Conservation (phyloP, 2,797 vertebrate genomes). For the Furcifer pardalis region DNA sequence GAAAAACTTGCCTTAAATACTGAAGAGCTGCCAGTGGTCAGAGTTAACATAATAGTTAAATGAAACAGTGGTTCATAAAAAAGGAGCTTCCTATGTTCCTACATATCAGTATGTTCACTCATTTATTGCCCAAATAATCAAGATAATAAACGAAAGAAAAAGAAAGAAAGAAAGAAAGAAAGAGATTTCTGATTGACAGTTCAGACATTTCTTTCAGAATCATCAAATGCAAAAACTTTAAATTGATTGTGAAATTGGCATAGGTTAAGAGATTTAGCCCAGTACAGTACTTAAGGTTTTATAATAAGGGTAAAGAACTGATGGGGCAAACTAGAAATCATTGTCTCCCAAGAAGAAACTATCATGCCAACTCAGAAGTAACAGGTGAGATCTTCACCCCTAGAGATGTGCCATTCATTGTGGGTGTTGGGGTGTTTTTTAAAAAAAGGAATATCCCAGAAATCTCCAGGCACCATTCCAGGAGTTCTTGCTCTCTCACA, state of each 20-base stretch:
- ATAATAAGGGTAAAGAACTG: not conserved
- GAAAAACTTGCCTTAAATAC: no score
- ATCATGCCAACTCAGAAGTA: not conserved
- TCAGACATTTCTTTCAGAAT: not conserved
- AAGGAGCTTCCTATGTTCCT: no score
- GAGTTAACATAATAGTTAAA: no score
- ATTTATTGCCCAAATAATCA: not conserved
- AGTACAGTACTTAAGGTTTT: not conserved
- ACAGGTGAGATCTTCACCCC: not conserved
- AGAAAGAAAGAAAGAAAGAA: not conserved
- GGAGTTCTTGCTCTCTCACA: no score
- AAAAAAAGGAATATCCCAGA: no score
- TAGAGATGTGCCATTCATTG: not conserved
- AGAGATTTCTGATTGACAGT: not conserved
- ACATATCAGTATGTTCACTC: no score
- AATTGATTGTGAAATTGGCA: not conserved
- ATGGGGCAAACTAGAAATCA: not conserved
- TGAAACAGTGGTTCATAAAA: no score
- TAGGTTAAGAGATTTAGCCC: not conserved
- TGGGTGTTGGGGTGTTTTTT: no score
- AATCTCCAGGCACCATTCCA: no score
- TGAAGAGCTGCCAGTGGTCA: no score
- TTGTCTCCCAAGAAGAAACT: not conserved
- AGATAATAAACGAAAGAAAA: not conserved
- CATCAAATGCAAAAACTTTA: not conserved